A percentile compares a stretch with the other conserved stretches of the same genome.
These are phyloP conservation scores for Amblyornis subalaris DNA, from an alignment of 2,113 vertebrate genomes.

Conservation along the genomic window DNA sequence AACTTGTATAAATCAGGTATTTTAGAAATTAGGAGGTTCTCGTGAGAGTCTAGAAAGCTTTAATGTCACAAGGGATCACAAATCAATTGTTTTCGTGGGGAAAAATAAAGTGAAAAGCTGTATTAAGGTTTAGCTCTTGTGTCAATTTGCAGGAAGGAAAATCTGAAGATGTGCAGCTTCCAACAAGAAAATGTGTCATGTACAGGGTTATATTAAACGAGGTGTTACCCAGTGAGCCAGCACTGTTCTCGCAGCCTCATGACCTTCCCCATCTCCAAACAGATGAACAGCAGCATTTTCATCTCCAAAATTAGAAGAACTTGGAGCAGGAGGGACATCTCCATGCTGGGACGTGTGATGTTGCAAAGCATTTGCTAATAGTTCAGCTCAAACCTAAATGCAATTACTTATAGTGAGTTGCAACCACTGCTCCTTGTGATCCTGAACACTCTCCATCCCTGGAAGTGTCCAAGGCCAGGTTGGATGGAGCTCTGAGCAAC, in stretches of 20 bases:
- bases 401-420: neutral
- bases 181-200: neutral
- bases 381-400: neutral
- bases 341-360: neutral
- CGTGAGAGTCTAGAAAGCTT: neutral
- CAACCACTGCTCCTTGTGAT: neutral
- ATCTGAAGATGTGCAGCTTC: neutral
- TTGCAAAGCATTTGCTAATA: neutral
- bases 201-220: neutral
- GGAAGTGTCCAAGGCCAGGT: rapidly evolving
- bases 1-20: neutral
- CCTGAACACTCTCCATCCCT: neutral
- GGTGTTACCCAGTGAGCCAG: neutral
- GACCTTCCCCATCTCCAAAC: neutral
- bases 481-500: neutral
- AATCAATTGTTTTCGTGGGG: neutral
- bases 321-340: neutral
- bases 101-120: neutral
- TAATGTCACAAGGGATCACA: neutral
- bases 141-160: neutral
- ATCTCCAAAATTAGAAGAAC: neutral
- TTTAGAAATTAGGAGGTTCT: neutral
- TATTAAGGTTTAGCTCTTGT: neutral
- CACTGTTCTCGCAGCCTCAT: neutral
- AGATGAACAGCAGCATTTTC: rapidly evolving